Evolutionary conservation across 2,888 invertebrate genomes (phyloP).

Genomic region (Diaprepes abbreviatus): DNA sequence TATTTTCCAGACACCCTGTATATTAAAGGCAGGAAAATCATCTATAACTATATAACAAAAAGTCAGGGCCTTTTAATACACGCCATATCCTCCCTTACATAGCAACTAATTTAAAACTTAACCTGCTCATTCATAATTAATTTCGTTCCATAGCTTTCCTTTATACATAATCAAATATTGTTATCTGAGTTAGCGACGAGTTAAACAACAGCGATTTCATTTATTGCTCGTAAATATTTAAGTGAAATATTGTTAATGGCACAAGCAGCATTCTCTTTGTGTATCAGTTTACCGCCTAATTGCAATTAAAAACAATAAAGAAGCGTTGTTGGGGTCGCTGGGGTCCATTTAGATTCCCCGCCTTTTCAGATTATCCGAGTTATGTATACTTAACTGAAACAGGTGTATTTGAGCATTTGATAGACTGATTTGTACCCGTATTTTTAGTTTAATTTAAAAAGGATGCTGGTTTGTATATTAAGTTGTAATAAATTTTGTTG

Average conservation of each 20-base stretch:
- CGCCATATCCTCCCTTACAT: too few species aligned
- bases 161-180: conserved; percentile 33
- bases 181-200: conserved; percentile 36
- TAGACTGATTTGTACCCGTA: neutral
- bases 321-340: conserved; percentile 52
- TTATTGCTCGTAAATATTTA: conserved; percentile 59
- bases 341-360: conserved; percentile 41
- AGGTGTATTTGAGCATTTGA: conserved; percentile 10
- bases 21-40: too few species aligned
- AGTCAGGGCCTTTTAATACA: too few species aligned
- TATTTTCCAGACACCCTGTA: too few species aligned
- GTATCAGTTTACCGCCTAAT: conserved; percentile 62
- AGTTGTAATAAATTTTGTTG: too few species aligned
- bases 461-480: too few species aligned
- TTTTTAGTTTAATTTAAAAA: neutral
- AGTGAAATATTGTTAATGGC: conserved; percentile 58
- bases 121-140: conserved; percentile 18
- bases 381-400: conserved; percentile 29
- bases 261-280: conserved; percentile 60
- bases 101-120: neutral
- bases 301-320: conserved; percentile 61
- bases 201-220: conserved; percentile 58
- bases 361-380: conserved; percentile 36
- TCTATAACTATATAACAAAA: too few species aligned
- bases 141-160: conserved; percentile 27